These are phyloP conservation scores for Australoheros facetus DNA, from an alignment of 2,797 vertebrate species.

Conservation along the genomic window DNA sequence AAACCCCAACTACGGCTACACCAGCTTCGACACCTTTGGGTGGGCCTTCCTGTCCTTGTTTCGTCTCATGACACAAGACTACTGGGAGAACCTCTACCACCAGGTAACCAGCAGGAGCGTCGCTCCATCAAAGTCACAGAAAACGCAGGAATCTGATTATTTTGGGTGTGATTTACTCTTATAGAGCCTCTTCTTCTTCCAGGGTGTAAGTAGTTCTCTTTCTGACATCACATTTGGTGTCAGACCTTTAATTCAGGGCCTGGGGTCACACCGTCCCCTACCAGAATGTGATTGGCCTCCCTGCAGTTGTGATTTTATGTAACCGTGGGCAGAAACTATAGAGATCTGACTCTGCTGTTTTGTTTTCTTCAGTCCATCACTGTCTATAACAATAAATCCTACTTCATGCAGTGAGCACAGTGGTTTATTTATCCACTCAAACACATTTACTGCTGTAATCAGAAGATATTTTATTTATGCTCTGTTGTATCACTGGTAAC, in stretches of 20 bases:
- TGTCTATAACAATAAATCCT: not conserved
- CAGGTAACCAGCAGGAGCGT: constrained; percentile 42
- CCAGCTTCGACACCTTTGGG: constrained; percentile 94
- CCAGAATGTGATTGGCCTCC: not conserved
- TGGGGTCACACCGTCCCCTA: not conserved
- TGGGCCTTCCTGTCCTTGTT: constrained; percentile 95
- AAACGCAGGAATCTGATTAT: not conserved
- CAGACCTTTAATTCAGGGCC: accelerated
- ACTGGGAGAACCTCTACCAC: constrained; percentile 89
- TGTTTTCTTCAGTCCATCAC: not conserved
- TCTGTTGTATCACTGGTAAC: not conserved
- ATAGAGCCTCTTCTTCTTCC: not conserved
- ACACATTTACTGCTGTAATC: not conserved
- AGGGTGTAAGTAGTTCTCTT: not conserved
- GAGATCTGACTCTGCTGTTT: not conserved
- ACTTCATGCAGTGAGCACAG: not conserved
- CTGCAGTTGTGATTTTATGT: not conserved
- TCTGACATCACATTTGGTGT: not conserved
- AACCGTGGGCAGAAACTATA: not conserved
- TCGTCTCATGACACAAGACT: constrained; percentile 94
- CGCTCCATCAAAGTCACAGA: not conserved
- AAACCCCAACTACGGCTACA: constrained; percentile 91
- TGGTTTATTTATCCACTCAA: not conserved
- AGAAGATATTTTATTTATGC: not conserved
- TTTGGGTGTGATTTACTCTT: not conserved